Base-by-base conservation (phyloP, 2,113 vertebrate species). In the Rhineura floridana region DNA sequence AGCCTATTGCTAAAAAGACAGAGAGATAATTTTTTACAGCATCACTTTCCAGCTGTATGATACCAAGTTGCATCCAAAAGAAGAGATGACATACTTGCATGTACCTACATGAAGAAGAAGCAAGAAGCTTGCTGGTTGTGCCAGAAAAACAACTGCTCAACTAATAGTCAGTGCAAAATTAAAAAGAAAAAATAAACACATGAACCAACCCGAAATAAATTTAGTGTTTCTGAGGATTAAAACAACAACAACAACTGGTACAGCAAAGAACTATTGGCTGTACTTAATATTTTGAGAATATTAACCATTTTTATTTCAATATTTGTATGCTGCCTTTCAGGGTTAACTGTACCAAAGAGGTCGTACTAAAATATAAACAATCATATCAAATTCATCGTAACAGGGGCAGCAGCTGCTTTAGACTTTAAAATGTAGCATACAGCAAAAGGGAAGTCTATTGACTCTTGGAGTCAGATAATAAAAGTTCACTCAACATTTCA, bases 401-500 rank as follows among this genome's bases (percentile, higher is more conserved):
- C 13, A 72, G 23, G 12, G 13, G 9, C 52, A 30, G 42, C 39
- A 25, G 28, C 13, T 76, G 33, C 77, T 7, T 62, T 13, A 84
- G 15, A 19, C 17, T 69, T 48, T 72, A 21, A 36, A 23, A 36
- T 48, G 67, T 62, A 55, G 67, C 48, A 46, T 9, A 21, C 44
- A 11, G 28, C 2, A 39, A 11, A 75, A 63, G 19, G 39, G 15
- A 55, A 59, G 12, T 30, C 33, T 13, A 30, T 59, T 59, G 23
- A 73, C 42, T 73, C 33, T 30, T 85, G 50, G 13, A 73, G 11
- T 73, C 52, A 72, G 42, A n/a, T 87, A 72, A 81, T 55, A 23
- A 59, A 46, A 21, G 36, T 73, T 55, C 93, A 65, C 25, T 17
- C 23, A 44, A 72, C 89, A 92, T 82, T 91, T 81, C 90, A 92